Percentiles rank a stretch among this genome's conserved stretches.
phyloP scores from a whole-genome alignment of 2,113 vertebrate species.

The Ovis canadensis region DNA sequence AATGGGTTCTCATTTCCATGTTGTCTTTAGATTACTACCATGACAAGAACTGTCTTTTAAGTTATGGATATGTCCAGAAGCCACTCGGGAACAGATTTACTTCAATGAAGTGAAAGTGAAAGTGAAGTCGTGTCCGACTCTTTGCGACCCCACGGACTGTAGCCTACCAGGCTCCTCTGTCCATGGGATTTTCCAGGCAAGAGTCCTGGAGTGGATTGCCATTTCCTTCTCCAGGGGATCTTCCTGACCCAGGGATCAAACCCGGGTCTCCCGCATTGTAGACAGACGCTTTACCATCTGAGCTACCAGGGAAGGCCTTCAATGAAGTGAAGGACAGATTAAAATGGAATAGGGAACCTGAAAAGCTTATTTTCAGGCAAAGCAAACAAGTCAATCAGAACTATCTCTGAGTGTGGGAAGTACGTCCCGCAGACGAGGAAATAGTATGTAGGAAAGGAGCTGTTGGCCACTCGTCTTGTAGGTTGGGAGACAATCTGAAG shows the following conservation, averaged over 20 bases:
- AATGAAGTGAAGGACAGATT: background rate
- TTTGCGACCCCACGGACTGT: too few species aligned
- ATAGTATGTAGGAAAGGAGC: background rate
- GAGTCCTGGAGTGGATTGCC: too few species aligned
- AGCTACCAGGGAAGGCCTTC: background rate
- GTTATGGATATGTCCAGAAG: background rate
- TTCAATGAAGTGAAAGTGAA: background rate
- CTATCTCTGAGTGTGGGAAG: background rate
- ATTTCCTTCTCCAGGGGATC: too few species aligned
- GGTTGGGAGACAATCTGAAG: fast-evolving
- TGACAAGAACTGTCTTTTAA: background rate
- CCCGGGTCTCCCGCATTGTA: too few species aligned
- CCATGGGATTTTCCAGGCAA: too few species aligned
- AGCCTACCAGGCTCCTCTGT: too few species aligned
- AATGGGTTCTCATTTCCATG: background rate
- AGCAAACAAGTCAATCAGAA: background rate
- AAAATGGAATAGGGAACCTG: background rate
- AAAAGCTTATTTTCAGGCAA: background rate
- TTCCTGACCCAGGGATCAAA: fast-evolving
- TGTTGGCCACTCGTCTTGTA: fast-evolving
- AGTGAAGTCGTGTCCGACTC: too few species aligned
- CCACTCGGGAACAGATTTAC: background rate
- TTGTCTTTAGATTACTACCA: background rate
- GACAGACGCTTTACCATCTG: too few species aligned
- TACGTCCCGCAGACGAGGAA: background rate